Evolutionary conservation across 2,797 vertebrate genomes (phyloP).

Genomic region (Coluber constrictor): DNA sequence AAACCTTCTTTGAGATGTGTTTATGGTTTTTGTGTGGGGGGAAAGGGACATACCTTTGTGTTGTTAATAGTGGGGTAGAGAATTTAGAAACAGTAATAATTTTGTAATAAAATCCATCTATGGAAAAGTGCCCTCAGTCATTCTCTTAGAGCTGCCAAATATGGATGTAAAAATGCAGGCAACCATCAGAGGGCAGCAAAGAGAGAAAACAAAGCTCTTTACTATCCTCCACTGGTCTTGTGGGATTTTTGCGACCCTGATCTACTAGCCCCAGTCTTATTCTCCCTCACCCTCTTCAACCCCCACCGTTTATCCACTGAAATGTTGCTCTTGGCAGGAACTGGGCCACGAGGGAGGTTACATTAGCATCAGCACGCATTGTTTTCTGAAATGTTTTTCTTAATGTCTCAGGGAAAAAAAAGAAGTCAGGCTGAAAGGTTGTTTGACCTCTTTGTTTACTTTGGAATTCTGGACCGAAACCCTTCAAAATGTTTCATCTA

Average conservation of each 20-base stretch:
- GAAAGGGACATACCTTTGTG: background rate
- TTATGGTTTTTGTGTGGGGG: background rate
- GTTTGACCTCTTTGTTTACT: constrained; percentile 68
- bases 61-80: no score
- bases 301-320: constrained; percentile 64
- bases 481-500: constrained; percentile 68
- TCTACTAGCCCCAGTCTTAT: constrained; percentile 36
- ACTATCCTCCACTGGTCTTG: background rate
- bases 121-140: constrained; percentile 24
- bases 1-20: background rate
- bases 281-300: constrained; percentile 45
- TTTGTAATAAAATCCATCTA: background rate
- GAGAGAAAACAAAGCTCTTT: background rate
- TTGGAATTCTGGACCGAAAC: constrained; percentile 66
- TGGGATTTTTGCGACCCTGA: background rate
- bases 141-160: background rate
- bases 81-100: background rate
- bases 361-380: constrained; percentile 66
- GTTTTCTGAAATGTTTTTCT: constrained; percentile 71
- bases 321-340: constrained; percentile 70
- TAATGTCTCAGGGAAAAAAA: constrained; percentile 55
- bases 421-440: constrained; percentile 66
- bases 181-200: constrained; percentile 12
- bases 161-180: constrained; percentile 37
- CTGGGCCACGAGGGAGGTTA: constrained; percentile 63